These are phyloP conservation scores for Drosophila prostipennis DNA, from an alignment of 2,888 invertebrate species.

Conservation along the genomic window DNA sequence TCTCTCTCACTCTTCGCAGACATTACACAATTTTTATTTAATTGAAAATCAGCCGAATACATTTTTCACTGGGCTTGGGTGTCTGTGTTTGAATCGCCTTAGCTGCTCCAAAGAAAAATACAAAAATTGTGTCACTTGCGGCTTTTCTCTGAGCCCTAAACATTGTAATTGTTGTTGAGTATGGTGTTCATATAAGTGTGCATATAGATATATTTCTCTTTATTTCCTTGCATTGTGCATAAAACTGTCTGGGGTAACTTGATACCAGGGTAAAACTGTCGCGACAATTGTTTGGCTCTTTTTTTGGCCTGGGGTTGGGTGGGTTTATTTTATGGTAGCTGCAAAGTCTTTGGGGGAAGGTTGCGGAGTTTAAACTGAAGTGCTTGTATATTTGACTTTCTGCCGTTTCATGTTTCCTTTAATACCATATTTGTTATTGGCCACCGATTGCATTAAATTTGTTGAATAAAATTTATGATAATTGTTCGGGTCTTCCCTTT, in stretches of 20 bases:
- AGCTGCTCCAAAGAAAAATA: conserved; percentile 44
- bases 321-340: conserved; percentile 15
- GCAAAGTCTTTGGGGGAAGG: conserved; percentile 9
- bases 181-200: conserved; percentile 16
- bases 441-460: conserved; percentile 58
- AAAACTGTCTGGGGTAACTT: conserved; percentile 60
- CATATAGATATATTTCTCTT: conserved; percentile 14
- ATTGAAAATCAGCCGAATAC: conserved; percentile 53
- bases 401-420: conserved; percentile 33
- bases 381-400: conserved; percentile 31
- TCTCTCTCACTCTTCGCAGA: conserved; percentile 44
- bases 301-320: conserved; percentile 11
- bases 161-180: conserved; percentile 53
- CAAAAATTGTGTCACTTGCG: conserved; percentile 75
- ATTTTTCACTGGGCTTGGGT: conserved; percentile 21
- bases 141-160: conserved; percentile 48
- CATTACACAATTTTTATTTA: conserved; percentile 71
- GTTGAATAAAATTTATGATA: conserved; percentile 69
- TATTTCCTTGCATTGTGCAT: conserved; percentile 18
- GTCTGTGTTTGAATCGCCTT: conserved; percentile 53
- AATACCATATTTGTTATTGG: conserved; percentile 30
- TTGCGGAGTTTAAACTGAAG: conserved; percentile 16
- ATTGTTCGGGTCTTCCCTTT: conserved; percentile 36
- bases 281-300: conserved; percentile 61
- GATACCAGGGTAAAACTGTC: conserved; percentile 62